These are phyloP conservation scores for Enteromius paludinosus DNA, from an alignment of 2,797 vertebrate genomes.

Conservation along the genomic window DNA sequence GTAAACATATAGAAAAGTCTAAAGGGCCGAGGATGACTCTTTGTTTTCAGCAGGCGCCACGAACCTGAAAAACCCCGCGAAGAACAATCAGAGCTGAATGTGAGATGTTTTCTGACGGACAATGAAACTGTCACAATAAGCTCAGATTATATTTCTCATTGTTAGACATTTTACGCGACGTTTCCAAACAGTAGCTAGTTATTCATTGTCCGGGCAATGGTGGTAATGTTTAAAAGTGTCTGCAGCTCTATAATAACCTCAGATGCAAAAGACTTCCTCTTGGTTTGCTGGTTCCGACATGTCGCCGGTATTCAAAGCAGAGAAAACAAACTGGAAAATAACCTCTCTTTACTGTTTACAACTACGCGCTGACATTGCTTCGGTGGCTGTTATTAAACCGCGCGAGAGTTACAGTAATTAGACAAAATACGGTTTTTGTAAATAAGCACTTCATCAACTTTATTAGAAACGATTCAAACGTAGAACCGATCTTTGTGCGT, in stretches of 20 bases:
- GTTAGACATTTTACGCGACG: not conserved
- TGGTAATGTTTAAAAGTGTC: too few species aligned
- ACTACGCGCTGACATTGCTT: too few species aligned
- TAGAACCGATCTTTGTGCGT: not conserved
- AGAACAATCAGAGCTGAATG: not conserved
- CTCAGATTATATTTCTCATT: constrained; percentile 9
- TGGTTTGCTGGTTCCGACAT: not conserved
- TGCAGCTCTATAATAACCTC: not conserved
- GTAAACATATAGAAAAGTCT: not conserved
- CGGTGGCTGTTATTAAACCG: not conserved
- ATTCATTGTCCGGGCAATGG: not conserved
- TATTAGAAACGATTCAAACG: not conserved
- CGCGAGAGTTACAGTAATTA: not conserved
- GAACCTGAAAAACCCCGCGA: not conserved
- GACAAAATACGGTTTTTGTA: not conserved
- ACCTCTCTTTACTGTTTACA: not conserved
- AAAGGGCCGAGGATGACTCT: not conserved
- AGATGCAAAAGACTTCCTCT: not conserved
- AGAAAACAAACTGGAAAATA: not conserved
- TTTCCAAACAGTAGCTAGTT: not conserved
- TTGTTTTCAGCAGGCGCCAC: constrained; percentile 10
- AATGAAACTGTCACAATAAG: constrained; percentile 18
- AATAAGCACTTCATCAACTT: not conserved
- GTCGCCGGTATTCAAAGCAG: not conserved
- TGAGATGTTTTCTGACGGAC: not conserved